These are phyloP conservation scores for Anoplophora glabripennis DNA, from an alignment of 1,140 invertebrate genomes.

Conservation along the genomic window DNA sequence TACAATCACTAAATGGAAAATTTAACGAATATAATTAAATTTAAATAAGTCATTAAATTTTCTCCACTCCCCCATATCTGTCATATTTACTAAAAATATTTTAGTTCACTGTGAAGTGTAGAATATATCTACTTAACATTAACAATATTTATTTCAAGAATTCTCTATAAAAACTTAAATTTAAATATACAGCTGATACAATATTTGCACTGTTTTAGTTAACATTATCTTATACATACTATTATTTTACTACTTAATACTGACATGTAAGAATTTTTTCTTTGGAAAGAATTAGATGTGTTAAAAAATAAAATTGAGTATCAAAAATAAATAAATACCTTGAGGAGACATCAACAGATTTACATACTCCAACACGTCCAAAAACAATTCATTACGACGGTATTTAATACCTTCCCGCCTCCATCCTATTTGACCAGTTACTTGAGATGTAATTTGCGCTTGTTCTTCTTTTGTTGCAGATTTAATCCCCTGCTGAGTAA, in stretches of 20 bases:
- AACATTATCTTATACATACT: too few relatives aligned
- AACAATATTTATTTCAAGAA: too few relatives aligned
- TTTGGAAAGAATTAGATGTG: neutral
- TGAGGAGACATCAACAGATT: constrained; percentile 99
- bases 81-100: too few relatives aligned
- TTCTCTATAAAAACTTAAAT: too few relatives aligned
- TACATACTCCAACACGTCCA: constrained; percentile 99
- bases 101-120: too few relatives aligned
- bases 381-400: constrained; percentile 95
- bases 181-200: too few relatives aligned
- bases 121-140: too few relatives aligned
- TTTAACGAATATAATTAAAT: neutral
- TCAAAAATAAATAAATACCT: constrained; percentile 59
- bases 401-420: constrained; percentile 99
- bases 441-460: constrained; percentile 98
- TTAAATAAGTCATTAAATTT: too few relatives aligned
- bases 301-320: neutral
- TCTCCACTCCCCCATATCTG: too few relatives aligned
- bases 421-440: constrained; percentile 99
- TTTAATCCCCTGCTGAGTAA: constrained; percentile 99
- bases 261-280: too few relatives aligned
- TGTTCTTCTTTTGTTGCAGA: constrained; percentile 99
- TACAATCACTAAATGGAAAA: neutral
- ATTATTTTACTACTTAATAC: too few relatives aligned
- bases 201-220: too few relatives aligned